Evolutionary conservation across 2,888 invertebrate species (phyloP), one percentile per base, ranked within the genome.

Genomic region (Drosophila nigritarsus): DNA sequence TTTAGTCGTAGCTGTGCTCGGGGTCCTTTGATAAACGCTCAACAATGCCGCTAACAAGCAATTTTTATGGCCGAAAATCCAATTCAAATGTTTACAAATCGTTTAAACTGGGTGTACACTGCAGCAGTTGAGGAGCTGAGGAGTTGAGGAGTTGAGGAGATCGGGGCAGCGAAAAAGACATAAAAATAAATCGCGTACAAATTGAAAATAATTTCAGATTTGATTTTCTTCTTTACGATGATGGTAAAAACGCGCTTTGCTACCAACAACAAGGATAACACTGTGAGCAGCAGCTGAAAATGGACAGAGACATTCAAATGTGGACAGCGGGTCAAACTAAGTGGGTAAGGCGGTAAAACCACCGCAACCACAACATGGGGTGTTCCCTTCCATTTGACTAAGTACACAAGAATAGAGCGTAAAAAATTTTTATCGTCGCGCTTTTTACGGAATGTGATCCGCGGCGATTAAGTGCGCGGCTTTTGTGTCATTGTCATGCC

Each of bases 141-240:
- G 29, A 40, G n/a, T 40, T 4, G 45, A 20, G 45, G 45, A 38
- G 48, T 63, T 32, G 56, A 53, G 32, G 30, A 53, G 38, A 42
- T 71, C 24, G 51, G 53, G 54, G 59, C 54, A 45, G 60, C 34
- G 20, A 66, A 65, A 86, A 86, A 88, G 87, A 88, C 90, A 91
- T 91, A 87, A 91, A 91, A 92, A 78, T 91, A 91, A 92, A 91
- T 91, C 91, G 91, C 90, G 83, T 89, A 92, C 92, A 91, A 91
- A 91, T 91, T 92, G 92, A 91, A 92, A 89, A 90, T 91, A 90
- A 92, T 91, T 91, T 91, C 82, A 73, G 90, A 87, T 91, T 90
- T 91, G 89, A 89, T 91, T 91, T 87, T 89, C 77, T 79, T 83
- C 89, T 91, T 90, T 89, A 89, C 82, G 90, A 89, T 90, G 89